Base-by-base conservation (phyloP, 2,888 invertebrate species). In the Ectemnius cavifrons region DNA sequence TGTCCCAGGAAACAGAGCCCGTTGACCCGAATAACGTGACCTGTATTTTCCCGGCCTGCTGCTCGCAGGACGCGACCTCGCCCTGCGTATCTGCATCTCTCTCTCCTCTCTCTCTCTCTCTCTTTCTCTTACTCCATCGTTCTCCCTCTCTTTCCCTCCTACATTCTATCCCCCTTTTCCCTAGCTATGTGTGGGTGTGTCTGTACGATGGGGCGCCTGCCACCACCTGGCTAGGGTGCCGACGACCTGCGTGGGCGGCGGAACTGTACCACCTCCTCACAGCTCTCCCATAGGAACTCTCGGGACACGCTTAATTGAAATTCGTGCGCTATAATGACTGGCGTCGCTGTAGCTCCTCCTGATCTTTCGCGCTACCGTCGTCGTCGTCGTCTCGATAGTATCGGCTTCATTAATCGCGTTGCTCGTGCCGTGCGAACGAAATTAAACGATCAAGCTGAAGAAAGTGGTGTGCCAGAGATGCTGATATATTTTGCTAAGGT, bases 11-110 rank as follows among this genome's bases (percentile, higher is more conserved):
- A 37, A 4, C 37, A 52, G 52, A 52, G 68, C 71, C 67, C 68
- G 71, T 67, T 82, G 81, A 78, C 80, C 81, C 65, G 72, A 78
- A 82, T 82, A 80, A 37, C 69, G 45, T 80, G 82, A 80, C 81
- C 81, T 18, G 75, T 78, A 23, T 82, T 81, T 78, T 67, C 67
- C 56, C 56, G 13, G 67, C 71, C 75, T 68, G 77, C 62, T 46
- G 45, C 71, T 45, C 63, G 52, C 67, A 49, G 52, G 52, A 52
- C n/a, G 0, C 14, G n/a, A 16, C 52, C 16, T 14, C 47, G 45
- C 60, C 20, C 52, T 16, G 14, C 52, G 52, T 16, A 52, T 16
- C 37, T 37, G 37, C 37, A 37, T 37, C 37, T 3, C 8, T 37
- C 8, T 37, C 28, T 37, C 28, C 4, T 1, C n/a, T n/a, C n/a